Evolutionary conservation across 2,113 vertebrate genomes (phyloP), one percentile per base, ranked within the genome.

Genomic region (Ginglymostoma cirratum): DNA sequence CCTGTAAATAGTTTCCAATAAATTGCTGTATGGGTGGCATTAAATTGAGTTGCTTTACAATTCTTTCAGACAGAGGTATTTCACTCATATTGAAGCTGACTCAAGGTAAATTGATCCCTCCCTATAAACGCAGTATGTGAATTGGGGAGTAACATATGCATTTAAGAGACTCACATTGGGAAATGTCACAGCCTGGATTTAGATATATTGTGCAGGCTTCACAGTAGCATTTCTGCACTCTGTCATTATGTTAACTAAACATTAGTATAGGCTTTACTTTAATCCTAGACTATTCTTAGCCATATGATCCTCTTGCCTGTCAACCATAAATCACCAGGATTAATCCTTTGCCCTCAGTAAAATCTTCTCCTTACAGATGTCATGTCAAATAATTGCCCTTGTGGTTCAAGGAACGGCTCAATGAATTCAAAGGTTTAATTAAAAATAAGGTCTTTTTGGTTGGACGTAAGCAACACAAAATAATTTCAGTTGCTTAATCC

Each of bases 241-340:
- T 95, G 42, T 95, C 94, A 72, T 95, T 95, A 95, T 72, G 94
- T 52, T 95, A 95, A 95, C 69, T 95, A 76, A 95, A 95, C 94
- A 95, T 95, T 95, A 95, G 94, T 95, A 38, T 72, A 72, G 94
- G 94, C 70, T 95, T 95, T 95, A 76, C 67, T 95, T 76, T 95
- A 95, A 95, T 95, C 94, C 94, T 42, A 72, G 94, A 95, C 94
- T 95, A 95, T 95, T 95, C 94, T 95, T 95, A 95, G 94, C 94
- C 94, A 95, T 48, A 95, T 48, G 67, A 95, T 95, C 93, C 93
- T 70, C 93, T 94, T 70, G 93, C n/a, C 93, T 94, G 93, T 94
- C 94, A 95, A 45, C 42, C 94, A 95, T 95, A 70, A 95, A 95
- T 95, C 94, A 95, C 94, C 12, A 72, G 94, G 66, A 52, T 95